phyloP scores from a whole-genome alignment of 2,113 vertebrate species.

The Phaethon lepturus region DNA sequence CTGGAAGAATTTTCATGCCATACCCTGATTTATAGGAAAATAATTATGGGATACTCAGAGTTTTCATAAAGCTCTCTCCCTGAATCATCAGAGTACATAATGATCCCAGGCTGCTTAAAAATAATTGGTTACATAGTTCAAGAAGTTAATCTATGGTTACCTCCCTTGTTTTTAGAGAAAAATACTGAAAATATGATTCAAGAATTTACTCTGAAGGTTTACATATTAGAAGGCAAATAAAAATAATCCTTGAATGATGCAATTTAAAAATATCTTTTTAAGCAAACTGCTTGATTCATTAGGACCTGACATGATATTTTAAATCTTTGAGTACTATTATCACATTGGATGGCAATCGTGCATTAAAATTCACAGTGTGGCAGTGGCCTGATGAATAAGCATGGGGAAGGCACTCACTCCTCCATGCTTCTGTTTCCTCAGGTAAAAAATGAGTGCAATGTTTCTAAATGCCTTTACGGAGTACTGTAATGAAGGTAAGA shows the following conservation, averaged over 20 bases:
- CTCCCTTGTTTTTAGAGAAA: not conserved
- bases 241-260: not conserved
- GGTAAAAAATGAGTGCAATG: not conserved
- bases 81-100: not conserved
- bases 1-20: not conserved
- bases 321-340: not conserved
- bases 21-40: not conserved
- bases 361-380: not conserved
- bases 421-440: not conserved
- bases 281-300: not conserved
- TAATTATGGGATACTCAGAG: not conserved
- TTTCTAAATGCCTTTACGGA: not conserved
- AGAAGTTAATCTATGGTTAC: not conserved
- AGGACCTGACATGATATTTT: not conserved
- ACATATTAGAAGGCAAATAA: not conserved
- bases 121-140: not conserved
- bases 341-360: not conserved
- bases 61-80: not conserved
- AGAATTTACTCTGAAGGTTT: not conserved
- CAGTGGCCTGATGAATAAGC: not conserved
- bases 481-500: not conserved
- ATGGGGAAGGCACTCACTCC: not conserved
- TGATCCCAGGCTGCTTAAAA: not conserved
- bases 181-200: not conserved
- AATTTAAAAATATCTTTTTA: not conserved